Percentiles rank a stretch among this genome's conserved stretches.
Conservation (phyloP, 2,797 vertebrate species). For the Spheniscus humboldti region DNA sequence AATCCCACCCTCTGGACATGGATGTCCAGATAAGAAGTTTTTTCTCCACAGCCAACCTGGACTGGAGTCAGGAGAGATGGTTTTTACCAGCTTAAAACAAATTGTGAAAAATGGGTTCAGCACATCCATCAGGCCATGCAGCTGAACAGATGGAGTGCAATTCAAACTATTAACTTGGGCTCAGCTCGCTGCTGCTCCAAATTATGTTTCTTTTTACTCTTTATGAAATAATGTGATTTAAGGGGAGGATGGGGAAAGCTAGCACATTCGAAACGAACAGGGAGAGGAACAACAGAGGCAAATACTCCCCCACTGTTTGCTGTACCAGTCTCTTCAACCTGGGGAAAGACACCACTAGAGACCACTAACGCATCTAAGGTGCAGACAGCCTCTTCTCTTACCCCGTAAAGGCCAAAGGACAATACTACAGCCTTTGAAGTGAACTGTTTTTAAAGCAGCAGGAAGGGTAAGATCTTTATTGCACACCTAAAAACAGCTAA, state of each 20-base stretch:
- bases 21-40: slow-evolving; percentile 42
- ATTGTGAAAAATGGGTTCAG: slow-evolving; percentile 75
- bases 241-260: background rate
- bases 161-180: slow-evolving; percentile 74
- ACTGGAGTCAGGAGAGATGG: slow-evolving; percentile 54
- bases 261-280: background rate
- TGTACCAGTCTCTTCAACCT: background rate
- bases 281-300: slow-evolving; percentile 6
- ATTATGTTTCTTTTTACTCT: slow-evolving; percentile 70
- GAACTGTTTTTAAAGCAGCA: background rate
- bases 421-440: slow-evolving; percentile 20
- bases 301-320: slow-evolving; percentile 22
- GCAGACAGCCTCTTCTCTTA: background rate
- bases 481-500: background rate
- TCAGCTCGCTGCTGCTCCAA: slow-evolving; percentile 68
- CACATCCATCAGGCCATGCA: slow-evolving; percentile 68
- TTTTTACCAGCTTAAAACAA: slow-evolving; percentile 72
- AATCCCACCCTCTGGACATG: background rate
- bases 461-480: background rate
- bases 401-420: background rate
- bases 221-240: slow-evolving; percentile 65
- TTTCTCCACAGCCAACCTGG: slow-evolving; percentile 58
- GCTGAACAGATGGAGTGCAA: slow-evolving; percentile 73
- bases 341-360: background rate
- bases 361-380: background rate